A percentile compares a stretch with the other conserved stretches of the same genome.
Conservation (phyloP, 2,797 vertebrate species). For the Pangasius mekongensis region DNA sequence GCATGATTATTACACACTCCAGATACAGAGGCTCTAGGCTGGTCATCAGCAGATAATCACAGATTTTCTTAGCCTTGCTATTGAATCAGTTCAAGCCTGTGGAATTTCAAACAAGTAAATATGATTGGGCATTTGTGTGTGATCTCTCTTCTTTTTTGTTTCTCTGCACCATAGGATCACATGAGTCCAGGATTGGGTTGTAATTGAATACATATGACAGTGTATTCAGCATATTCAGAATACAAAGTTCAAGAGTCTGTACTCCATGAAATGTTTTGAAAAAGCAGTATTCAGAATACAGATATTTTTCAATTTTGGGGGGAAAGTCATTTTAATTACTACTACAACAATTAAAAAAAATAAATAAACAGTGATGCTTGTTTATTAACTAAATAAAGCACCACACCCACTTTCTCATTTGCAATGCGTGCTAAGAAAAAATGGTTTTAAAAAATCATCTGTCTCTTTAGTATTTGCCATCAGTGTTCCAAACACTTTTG, state of each 20-base stretch:
- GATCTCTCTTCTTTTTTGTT: not conserved
- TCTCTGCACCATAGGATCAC: not conserved
- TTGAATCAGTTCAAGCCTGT: not conserved
- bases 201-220: not conserved
- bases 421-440: not conserved
- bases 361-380: not conserved
- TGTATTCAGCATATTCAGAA: not conserved
- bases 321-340: not conserved
- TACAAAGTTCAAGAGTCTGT: not conserved
- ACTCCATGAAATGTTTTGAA: not conserved
- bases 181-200: not conserved
- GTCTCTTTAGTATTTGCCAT: not conserved
- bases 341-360: not conserved
- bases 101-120: not conserved
- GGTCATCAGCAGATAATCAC: not conserved
- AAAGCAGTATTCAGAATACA: not conserved
- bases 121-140: not conserved
- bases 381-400: not conserved
- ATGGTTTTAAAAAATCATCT: too few relatives aligned
- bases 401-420: not conserved
- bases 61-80: not conserved
- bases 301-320: too few relatives aligned
- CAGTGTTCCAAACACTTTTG: not conserved
- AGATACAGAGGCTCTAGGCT: not conserved
- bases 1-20: constrained; percentile 5